Percentiles rank a stretch among this genome's conserved stretches.
These are phyloP conservation scores for Oncorhynchus kisutch DNA, from an alignment of 2,113 vertebrate genomes.

Conservation along the genomic window DNA sequence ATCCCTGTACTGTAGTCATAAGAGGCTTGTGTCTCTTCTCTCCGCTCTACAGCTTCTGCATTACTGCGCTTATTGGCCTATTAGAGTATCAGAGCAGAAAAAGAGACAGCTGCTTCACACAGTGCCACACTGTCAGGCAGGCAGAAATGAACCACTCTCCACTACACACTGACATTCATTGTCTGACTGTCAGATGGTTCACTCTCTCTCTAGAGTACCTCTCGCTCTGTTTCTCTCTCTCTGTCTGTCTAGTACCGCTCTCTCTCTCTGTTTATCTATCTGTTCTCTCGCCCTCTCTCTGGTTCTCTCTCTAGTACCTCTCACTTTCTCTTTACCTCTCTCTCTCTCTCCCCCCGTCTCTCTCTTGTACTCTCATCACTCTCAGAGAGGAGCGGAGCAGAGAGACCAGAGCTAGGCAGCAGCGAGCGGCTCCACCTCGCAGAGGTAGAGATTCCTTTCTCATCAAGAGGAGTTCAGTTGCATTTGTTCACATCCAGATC, in stretches of 20 bases:
- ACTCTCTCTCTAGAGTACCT: constrained; percentile 21
- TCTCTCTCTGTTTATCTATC: constrained; percentile 3
- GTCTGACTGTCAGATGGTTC: constrained; percentile 28
- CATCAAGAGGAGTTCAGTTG: background rate
- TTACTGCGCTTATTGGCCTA: background rate
- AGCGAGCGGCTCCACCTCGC: background rate
- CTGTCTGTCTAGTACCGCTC: constrained; percentile 7
- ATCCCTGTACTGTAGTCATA: background rate
- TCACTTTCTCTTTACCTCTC: constrained; percentile 9
- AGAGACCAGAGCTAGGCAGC: background rate
- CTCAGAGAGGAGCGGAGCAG: background rate
- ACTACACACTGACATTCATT: background rate
- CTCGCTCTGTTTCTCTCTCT: constrained; percentile 33
- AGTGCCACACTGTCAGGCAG: constrained; percentile 7
- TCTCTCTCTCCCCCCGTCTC: background rate
- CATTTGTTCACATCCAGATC: background rate
- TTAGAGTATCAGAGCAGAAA: constrained; percentile 21
- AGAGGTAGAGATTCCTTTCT: background rate
- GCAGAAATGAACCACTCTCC: background rate
- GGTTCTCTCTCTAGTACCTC: constrained; percentile 2
- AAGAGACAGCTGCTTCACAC: constrained; percentile 7
- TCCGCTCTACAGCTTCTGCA: constrained; percentile 28
- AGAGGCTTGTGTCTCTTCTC: constrained; percentile 20
- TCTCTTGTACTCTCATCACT: background rate
- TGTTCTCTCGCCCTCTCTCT: background rate